Evolutionary conservation across 2,797 vertebrate species (phyloP).

Genomic region (Paramormyrops hopkinsi): DNA sequence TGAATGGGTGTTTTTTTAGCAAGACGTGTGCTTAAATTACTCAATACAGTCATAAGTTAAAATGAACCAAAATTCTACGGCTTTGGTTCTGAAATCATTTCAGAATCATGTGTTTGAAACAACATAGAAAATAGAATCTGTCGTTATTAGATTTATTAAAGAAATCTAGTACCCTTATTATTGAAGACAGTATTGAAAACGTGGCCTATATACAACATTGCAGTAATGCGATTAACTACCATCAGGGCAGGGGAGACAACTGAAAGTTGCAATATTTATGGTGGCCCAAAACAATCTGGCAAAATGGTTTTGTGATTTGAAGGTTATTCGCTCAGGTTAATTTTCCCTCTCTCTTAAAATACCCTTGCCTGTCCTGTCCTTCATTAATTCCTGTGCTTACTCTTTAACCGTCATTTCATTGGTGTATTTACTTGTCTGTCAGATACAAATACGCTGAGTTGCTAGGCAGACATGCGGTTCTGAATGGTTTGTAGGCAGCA

Average conservation of each 20-base stretch:
- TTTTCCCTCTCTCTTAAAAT: neutral
- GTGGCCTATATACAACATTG: neutral
- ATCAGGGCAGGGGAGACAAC: neutral
- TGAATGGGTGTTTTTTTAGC: neutral
- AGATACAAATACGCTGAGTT: neutral
- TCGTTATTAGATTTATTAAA: neutral
- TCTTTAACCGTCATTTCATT: neutral
- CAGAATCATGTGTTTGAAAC: neutral
- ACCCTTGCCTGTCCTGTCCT: neutral
- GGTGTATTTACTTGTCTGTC: conserved; percentile 8
- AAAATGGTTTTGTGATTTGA: neutral
- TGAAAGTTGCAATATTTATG: neutral
- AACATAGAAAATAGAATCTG: neutral
- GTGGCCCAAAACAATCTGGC: neutral
- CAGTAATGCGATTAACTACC: neutral
- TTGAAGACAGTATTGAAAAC: neutral
- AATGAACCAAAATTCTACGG: neutral
- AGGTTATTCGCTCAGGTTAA: neutral
- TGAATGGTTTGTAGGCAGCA: neutral
- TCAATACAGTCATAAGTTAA: neutral
- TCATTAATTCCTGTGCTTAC: neutral
- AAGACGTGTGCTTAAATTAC: neutral
- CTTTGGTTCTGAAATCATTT: neutral
- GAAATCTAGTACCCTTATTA: neutral
- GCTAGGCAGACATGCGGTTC: neutral